Base-by-base conservation (phyloP, 2,797 vertebrate species). In the Austrolebias charrua region DNA sequence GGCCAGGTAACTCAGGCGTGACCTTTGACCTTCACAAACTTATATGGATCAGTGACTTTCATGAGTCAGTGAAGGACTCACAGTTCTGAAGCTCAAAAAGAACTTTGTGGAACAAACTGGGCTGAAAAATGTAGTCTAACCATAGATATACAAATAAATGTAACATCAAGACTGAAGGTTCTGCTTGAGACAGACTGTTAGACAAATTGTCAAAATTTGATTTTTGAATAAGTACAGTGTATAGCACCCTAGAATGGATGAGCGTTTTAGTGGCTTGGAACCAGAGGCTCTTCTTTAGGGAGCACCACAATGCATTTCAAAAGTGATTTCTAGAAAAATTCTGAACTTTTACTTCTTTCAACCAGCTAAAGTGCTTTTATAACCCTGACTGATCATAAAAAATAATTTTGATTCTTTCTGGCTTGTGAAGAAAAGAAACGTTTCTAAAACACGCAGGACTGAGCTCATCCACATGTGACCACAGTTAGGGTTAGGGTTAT, bases 1-100 rank as follows among this genome's bases (percentile, higher is more conserved):
- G 0, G 97, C 97, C 90, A 98, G 97, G 97, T 99, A 94, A 16
- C 28, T 29, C 61, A 73, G 42, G 63, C 60, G 54, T 63, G 57
- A 75, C 54, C 71, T 45, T 45, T 68, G 62, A 67, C 64, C 64
- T 62, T n/a, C 62, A 72, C 58, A 44, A 24, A 55, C 15, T 38
- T 40, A 24, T n/a, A 48, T 15, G 35, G 11, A 19, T 38, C 3
- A 40, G 35, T 54, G 11, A 38, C 2, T 38, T 38, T 38, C 35
- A 38, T 38, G 8, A 19, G 1, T 13, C 18, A 19, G 10, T 54
- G 16, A n/a, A 7, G 15, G 43, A 45, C 16, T 45, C 31, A 33
- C 5, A 6, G 5, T 33, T 33, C 31, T 6, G 31, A 38, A 11
- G 8, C 10, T 38, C 10, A 9, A 38, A 11, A 11, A 9, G 35